Evolutionary conservation across 2,888 invertebrate species (phyloP).

Genomic region (Cheilosia scutellata): DNA sequence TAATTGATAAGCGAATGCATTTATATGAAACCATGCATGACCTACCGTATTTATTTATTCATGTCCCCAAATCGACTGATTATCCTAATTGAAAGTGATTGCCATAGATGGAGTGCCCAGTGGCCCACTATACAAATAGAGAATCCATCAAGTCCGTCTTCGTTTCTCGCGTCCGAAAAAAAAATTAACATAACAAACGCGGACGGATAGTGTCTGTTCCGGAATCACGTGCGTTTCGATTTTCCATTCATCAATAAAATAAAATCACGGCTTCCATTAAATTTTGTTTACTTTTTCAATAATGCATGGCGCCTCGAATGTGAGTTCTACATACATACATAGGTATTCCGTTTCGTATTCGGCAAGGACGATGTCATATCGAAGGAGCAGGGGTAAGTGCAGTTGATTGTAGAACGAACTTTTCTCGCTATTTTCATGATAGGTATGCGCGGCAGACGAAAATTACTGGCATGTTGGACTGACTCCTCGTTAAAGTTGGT

Average conservation of each 20-base stretch:
- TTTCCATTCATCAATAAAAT: constrained; percentile 72
- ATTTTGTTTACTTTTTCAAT: constrained; percentile 74
- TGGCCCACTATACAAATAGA: not conserved
- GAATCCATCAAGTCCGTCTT: constrained; percentile 1
- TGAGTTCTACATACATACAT: not conserved
- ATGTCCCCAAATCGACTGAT: constrained; percentile 59
- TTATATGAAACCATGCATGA: not conserved
- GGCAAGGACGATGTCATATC: constrained; percentile 1
- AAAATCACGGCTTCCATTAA: constrained; percentile 71
- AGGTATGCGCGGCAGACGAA: constrained; percentile 38
- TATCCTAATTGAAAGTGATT: constrained; percentile 68
- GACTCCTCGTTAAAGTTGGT: constrained; percentile 56
- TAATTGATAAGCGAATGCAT: constrained; percentile 4
- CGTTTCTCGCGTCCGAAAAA: not conserved
- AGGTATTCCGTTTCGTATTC: not conserved
- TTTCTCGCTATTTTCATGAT: constrained; percentile 36
- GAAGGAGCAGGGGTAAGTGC: constrained; percentile 7
- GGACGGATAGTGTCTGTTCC: not conserved
- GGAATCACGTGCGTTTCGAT: constrained; percentile 45
- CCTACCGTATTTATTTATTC: constrained; percentile 42
- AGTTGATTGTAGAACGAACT: constrained; percentile 55
- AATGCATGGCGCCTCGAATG: constrained; percentile 58
- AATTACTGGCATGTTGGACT: constrained; percentile 65
- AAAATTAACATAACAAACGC: constrained; percentile 46
- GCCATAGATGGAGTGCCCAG: not conserved